phyloP scores from a whole-genome alignment of 2,888 invertebrate species.

The Rutpela maculata region DNA sequence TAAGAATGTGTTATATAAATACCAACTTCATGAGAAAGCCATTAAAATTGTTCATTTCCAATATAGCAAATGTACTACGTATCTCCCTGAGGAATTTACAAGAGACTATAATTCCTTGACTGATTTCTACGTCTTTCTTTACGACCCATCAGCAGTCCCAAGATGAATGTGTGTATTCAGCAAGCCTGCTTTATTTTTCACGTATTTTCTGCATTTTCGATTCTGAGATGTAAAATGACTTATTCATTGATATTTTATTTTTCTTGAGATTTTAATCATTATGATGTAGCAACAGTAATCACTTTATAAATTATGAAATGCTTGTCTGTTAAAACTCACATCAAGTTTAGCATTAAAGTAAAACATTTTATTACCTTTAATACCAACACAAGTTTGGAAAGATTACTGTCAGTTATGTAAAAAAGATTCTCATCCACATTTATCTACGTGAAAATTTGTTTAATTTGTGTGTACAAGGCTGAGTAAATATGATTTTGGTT shows the following conservation, averaged over 20 bases:
- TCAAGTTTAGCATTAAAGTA: too few species aligned
- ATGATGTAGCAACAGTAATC: background rate
- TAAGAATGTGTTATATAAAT: too few species aligned
- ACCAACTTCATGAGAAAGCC: too few species aligned
- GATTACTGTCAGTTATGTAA: too few species aligned
- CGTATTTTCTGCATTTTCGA: slow-evolving; percentile 5
- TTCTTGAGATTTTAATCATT: background rate
- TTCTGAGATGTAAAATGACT: background rate
- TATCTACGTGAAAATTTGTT: too few species aligned
- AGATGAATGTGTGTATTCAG: slow-evolving; percentile 50
- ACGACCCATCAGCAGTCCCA: slow-evolving; percentile 53
- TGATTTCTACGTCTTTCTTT: slow-evolving; percentile 53
- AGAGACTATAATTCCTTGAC: slow-evolving; percentile 55
- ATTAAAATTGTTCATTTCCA: background rate
- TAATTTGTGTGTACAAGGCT: too few species aligned
- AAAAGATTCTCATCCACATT: too few species aligned
- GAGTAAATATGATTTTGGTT: too few species aligned
- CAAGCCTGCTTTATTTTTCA: slow-evolving; percentile 11
- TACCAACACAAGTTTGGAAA: too few species aligned
- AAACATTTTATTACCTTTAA: too few species aligned
- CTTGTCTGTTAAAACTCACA: too few species aligned
- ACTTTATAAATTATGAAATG: background rate
- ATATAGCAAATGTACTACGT: slow-evolving; percentile 48
- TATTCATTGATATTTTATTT: slow-evolving; percentile 10
- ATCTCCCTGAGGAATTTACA: slow-evolving; percentile 52